A percentile compares a stretch with the other conserved stretches of the same genome.
Evolutionary conservation across 2,113 vertebrate species (phyloP).

Genomic region (Mungos mungo): DNA sequence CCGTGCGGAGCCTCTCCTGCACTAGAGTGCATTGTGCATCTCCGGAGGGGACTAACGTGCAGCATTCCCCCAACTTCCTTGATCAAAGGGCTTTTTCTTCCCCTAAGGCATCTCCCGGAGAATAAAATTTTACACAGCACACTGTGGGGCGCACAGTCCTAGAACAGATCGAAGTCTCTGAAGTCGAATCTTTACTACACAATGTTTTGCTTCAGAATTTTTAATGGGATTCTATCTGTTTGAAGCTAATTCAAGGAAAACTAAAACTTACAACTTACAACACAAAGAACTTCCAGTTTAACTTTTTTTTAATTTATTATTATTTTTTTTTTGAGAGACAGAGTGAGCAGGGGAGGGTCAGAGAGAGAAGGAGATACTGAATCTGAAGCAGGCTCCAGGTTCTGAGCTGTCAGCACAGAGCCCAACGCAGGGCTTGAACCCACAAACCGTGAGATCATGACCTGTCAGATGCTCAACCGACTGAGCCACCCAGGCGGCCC

Average conservation of each 20-base stretch:
- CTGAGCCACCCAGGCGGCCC: too few relatives aligned
- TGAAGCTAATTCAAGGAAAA: constrained; percentile 29
- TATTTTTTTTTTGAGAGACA: too few relatives aligned
- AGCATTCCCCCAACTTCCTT: neutral
- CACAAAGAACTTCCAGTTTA: constrained; percentile 29
- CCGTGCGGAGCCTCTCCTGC: neutral
- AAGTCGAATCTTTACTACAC: neutral
- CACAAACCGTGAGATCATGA: too few relatives aligned
- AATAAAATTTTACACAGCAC: neutral
- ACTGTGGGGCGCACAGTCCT: neutral
- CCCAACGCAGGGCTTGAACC: too few relatives aligned
- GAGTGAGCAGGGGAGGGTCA: too few relatives aligned
- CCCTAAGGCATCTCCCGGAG: neutral
- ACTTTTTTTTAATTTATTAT: neutral
- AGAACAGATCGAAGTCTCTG: neutral
- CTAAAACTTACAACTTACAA: constrained; percentile 5
- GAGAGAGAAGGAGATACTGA: too few relatives aligned
- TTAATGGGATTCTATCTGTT: constrained; percentile 13
- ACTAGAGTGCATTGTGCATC: neutral
- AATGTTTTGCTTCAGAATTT: neutral
- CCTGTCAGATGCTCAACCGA: too few relatives aligned
- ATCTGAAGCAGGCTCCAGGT: too few relatives aligned
- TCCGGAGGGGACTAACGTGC: neutral
- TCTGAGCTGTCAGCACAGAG: too few relatives aligned
- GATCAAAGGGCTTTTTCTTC: neutral